These are phyloP conservation scores for Pandion haliaetus DNA, from an alignment of 2,113 vertebrate species.

Conservation along the genomic window DNA sequence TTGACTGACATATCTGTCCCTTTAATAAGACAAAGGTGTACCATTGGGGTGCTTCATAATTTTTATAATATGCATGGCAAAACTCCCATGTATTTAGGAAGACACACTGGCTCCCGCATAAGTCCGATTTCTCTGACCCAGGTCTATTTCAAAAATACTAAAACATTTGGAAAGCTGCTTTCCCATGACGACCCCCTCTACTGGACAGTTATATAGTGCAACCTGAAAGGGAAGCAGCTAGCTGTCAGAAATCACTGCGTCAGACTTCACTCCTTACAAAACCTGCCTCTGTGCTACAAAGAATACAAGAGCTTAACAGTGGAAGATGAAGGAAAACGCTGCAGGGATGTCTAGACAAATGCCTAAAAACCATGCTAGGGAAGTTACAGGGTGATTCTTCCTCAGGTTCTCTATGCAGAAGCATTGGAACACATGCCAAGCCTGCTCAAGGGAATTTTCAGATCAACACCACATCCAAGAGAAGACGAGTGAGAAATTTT, in stretches of 20 bases:
- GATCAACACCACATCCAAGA: neutral
- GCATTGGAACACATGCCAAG: neutral
- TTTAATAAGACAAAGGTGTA: neutral
- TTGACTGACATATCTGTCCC: neutral
- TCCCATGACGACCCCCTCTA: neutral
- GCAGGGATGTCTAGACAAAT: neutral
- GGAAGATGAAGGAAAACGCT: neutral
- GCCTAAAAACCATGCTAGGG: neutral
- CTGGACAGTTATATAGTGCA: neutral
- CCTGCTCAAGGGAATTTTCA: neutral
- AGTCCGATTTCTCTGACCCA: neutral
- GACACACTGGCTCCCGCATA: accelerated
- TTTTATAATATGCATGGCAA: neutral
- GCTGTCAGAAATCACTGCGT: neutral
- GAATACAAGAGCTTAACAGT: accelerated
- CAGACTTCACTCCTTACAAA: neutral
- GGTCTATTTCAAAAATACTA: neutral
- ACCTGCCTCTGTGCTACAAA: neutral
- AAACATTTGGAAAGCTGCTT: neutral
- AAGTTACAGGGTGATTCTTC: neutral
- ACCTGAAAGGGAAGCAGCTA: accelerated
- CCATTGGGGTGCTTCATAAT: neutral
- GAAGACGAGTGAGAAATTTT: neutral
- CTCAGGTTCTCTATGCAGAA: neutral
- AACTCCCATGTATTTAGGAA: neutral